Evolutionary conservation across 2,113 vertebrate genomes (phyloP).

Genomic region (Apistogramma diplotaenia): DNA sequence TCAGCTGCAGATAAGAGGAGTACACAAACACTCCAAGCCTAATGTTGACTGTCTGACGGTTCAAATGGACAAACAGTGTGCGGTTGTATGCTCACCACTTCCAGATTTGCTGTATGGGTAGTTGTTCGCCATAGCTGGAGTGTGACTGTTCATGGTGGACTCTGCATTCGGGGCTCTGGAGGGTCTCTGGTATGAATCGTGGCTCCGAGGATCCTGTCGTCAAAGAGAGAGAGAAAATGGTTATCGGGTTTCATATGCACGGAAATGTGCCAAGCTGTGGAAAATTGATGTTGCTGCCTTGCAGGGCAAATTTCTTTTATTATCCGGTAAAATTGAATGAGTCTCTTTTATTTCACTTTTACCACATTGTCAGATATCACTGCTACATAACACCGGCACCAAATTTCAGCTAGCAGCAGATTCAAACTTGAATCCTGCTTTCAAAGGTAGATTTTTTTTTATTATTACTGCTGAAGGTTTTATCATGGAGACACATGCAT

Average conservation of each 20-base stretch:
- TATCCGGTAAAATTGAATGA: background rate
- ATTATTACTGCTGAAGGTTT: background rate
- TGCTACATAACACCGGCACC: background rate
- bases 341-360: background rate
- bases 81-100: slow-evolving; percentile 38
- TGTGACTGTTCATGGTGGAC: background rate
- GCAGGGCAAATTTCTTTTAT: background rate
- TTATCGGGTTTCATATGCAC: background rate
- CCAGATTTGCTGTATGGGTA: background rate
- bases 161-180: background rate
- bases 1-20: slow-evolving; percentile 34
- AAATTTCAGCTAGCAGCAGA: background rate
- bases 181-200: slow-evolving; percentile 18
- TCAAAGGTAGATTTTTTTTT: background rate
- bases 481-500: background rate
- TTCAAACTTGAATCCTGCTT: background rate
- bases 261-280: background rate
- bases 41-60: slow-evolving; percentile 48
- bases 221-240: background rate
- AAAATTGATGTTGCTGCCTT: slow-evolving; percentile 36
- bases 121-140: background rate
- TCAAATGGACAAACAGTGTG: slow-evolving; percentile 45
- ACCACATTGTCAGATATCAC: background rate
- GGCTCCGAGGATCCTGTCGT: slow-evolving; percentile 34
- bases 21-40: slow-evolving; percentile 49